phyloP scores from a whole-genome alignment of 2,888 invertebrate genomes.

The Gandaritis pyraliata region DNA sequence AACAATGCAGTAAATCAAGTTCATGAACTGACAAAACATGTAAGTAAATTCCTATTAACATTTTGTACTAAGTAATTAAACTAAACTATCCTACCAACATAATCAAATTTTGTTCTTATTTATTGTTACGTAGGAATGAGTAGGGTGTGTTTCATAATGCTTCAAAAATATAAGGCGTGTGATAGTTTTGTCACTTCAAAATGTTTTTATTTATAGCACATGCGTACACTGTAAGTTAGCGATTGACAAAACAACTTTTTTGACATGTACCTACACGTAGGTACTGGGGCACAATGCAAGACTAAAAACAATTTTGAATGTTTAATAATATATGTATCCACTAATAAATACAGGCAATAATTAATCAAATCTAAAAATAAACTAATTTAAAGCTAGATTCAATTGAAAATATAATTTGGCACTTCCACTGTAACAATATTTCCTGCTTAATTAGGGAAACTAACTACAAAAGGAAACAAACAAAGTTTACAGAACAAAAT shows the following conservation, averaged over 20 bases:
- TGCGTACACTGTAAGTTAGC: no score
- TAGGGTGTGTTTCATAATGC: no score
- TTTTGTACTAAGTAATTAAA: conserved; percentile 16
- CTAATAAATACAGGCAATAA: not conserved
- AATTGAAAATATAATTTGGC: conserved; percentile 24
- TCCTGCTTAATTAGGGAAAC: no score
- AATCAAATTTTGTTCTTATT: conserved; percentile 10
- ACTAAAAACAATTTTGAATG: not conserved
- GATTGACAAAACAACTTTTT: no score
- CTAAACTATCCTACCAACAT: not conserved
- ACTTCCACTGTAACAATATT: no score
- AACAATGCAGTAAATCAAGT: not conserved
- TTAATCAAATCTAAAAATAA: not conserved
- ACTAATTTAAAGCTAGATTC: not conserved
- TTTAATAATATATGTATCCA: not conserved
- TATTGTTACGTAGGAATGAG: not conserved
- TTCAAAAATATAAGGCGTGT: no score
- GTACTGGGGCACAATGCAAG: conserved; percentile 1
- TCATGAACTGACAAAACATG: not conserved
- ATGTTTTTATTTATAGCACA: no score
- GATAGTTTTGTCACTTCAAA: not conserved
- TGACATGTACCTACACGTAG: not conserved
- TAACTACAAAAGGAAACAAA: no score
- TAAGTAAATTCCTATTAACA: conserved; percentile 4
- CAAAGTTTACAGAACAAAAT: no score